These are phyloP conservation scores for Chiloscyllium punctatum DNA, from an alignment of 2,797 vertebrate genomes.

Conservation along the genomic window DNA sequence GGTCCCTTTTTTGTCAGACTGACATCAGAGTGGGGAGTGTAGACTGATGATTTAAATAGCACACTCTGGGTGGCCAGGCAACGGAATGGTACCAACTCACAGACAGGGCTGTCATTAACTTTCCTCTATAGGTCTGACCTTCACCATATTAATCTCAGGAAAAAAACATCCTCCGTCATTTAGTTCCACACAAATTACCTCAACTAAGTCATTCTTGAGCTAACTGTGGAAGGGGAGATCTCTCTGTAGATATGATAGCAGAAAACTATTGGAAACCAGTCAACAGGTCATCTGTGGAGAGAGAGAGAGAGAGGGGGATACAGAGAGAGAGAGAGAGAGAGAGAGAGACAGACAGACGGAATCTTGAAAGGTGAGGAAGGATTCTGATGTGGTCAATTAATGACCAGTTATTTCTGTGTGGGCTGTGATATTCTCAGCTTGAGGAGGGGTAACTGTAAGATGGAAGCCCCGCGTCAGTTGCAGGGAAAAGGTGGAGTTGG, in stretches of 20 bases:
- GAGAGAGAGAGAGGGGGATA: too few relatives aligned
- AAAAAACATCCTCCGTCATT: neutral
- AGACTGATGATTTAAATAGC: neutral
- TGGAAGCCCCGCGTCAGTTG: too few relatives aligned
- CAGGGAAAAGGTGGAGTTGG: too few relatives aligned
- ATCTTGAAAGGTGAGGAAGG: too few relatives aligned
- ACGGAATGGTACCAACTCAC: neutral
- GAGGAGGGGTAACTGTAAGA: too few relatives aligned
- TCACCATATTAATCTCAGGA: neutral
- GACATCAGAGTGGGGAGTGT: neutral
- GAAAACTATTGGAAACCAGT: neutral
- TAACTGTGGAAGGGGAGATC: neutral
- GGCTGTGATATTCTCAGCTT: too few relatives aligned
- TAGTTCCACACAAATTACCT: neutral
- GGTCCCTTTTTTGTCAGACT: neutral
- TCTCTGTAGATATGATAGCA: too few relatives aligned
- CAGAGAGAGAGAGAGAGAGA: too few relatives aligned
- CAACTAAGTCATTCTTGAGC: neutral
- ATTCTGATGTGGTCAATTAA: too few relatives aligned
- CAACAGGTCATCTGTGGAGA: neutral
- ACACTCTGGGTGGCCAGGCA: neutral
- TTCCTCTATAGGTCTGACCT: neutral
- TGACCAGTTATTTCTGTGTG: too few relatives aligned
- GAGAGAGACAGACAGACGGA: neutral
- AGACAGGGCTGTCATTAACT: neutral